Base-by-base conservation (phyloP, 2,888 invertebrate species). In the Macrophya alboannulata region DNA sequence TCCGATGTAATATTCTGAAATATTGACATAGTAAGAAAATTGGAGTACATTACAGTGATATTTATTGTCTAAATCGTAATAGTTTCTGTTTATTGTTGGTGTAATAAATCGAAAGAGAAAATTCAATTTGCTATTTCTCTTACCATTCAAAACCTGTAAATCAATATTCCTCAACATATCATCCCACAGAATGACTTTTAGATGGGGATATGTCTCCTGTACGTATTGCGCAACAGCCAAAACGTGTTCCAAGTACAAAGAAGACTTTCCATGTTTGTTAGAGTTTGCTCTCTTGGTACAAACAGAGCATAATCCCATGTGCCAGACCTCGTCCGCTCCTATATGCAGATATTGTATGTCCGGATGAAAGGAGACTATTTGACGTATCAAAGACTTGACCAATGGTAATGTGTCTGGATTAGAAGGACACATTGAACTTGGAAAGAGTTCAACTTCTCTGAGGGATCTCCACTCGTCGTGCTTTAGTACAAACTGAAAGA, bases 311-410 rank as follows among this genome's bases (percentile, higher is more conserved):
- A 95, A 90, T 0, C 95, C 96, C 89, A 95, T 94, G 90, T 97
- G 96, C 96, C 97, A 98, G 0, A 97, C 97, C 95, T 97, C 98
- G 94, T 98, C 98, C 86, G 97, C 97, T 3, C 97, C 98, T 88
- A 98, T 97, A 93, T 98, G 97, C 86, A 98, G 94, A 91, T 95
- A 96, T 84, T 95, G 95, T 85, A 95, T 94, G 87, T 95, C 94
- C 0, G 96, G 95, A 92, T 97, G 97, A 71, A 96, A 94, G 0
- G 94, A 94, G 85, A 97, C 92, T 1, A 96, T 95, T 93, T 98
- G 98, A 85, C 95, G 95, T 83, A 98, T 94, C 95, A 98, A 95
- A 81, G 95, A 94, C 83, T 95, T 94, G 0, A 98, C 95, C 62
- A 97, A 91, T 0, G 94, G 93, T 88, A 96, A 92, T 0, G 97